Base-by-base conservation (phyloP, 2,888 invertebrate genomes). In the Gymnocheta viridis region DNA sequence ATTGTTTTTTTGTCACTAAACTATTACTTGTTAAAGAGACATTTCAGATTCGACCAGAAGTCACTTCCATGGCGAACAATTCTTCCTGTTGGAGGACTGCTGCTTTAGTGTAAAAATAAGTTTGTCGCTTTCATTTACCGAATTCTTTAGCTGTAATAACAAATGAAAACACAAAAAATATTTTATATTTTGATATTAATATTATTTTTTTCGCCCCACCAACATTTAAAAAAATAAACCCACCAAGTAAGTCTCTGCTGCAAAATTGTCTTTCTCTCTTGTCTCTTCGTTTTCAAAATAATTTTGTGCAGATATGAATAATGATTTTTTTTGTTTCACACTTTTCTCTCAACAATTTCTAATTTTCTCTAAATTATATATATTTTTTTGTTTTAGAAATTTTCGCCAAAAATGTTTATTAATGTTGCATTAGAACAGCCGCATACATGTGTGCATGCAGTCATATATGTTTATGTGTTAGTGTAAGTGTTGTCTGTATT, bases 131-230 rank as follows among this genome's bases (percentile, higher is more conserved):
- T n/a, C n/a, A n/a, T n/a, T n/a, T n/a, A n/a, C n/a, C n/a, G n/a
- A n/a, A n/a, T n/a, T n/a, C n/a, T n/a, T n/a, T n/a, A n/a, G 4
- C n/a, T 41, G 14, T 41, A 4, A 41, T 41, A 41, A 5, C 4
- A 41, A 41, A 32, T 32, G n/a, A n/a, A n/a, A n/a, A n/a, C n/a
- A 32, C 32, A 41, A 41, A 2, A 41, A n/a, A 41, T 41, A 1
- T 41, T 14, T 14, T 14, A 3, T 14, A n/a, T 14, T n/a, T 4
- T 41, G 5, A 41, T 41, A 41, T 41, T 7, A 32, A 7, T 32
- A 7, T 32, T 32, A 19, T 51, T 51, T 10, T 35, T 14, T 69
- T 82, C 60, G 69, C 83, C 82, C 74, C 86, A 86, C 81, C 82
- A 83, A 74, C 72, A 80, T 56, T 47, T 27, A 32, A 22, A n/a